These are phyloP conservation scores for Dorcus parallelipipedus DNA, from an alignment of 2,888 invertebrate genomes.

Conservation along the genomic window DNA sequence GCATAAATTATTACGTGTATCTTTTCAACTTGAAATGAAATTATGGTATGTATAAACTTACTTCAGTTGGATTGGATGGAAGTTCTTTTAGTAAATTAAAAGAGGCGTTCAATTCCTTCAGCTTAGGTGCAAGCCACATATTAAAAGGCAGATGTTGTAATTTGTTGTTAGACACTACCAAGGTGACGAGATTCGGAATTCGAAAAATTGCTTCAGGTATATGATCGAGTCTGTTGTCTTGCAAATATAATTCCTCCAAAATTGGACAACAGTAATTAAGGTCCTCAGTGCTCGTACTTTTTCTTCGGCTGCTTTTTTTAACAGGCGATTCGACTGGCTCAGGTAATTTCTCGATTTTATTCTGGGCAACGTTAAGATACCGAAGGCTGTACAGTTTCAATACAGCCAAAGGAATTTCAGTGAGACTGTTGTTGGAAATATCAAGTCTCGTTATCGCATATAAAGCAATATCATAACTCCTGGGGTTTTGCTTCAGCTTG, in stretches of 20 bases:
- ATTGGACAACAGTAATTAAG: conserved; percentile 68
- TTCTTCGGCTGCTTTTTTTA: conserved; percentile 36
- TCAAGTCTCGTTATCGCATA: conserved; percentile 92
- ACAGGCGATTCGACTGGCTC: conserved; percentile 43
- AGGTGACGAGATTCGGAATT: conserved; percentile 70
- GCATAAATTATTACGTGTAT: not conserved
- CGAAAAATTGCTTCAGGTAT: conserved; percentile 80
- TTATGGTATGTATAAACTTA: conserved; percentile 24
- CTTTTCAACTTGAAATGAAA: not conserved
- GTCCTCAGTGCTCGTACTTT: conserved; percentile 31
- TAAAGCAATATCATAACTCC: conserved; percentile 67
- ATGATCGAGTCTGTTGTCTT: conserved; percentile 82
- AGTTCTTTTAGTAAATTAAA: conserved; percentile 83
- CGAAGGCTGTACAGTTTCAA: conserved; percentile 80
- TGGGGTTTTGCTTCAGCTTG: conserved; percentile 68
- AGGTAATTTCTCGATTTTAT: conserved; percentile 78
- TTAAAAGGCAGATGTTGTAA: conserved; percentile 76
- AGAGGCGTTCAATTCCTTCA: conserved; percentile 85
- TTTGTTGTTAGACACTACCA: conserved; percentile 95
- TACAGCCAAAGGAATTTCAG: conserved; percentile 73
- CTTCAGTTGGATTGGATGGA: conserved; percentile 57
- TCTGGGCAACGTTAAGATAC: conserved; percentile 84
- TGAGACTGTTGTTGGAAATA: conserved; percentile 84
- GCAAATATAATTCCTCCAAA: conserved; percentile 86
- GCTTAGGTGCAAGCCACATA: conserved; percentile 82